phyloP scores from a whole-genome alignment of 2,113 vertebrate genomes.

The Picathartes gymnocephalus region DNA sequence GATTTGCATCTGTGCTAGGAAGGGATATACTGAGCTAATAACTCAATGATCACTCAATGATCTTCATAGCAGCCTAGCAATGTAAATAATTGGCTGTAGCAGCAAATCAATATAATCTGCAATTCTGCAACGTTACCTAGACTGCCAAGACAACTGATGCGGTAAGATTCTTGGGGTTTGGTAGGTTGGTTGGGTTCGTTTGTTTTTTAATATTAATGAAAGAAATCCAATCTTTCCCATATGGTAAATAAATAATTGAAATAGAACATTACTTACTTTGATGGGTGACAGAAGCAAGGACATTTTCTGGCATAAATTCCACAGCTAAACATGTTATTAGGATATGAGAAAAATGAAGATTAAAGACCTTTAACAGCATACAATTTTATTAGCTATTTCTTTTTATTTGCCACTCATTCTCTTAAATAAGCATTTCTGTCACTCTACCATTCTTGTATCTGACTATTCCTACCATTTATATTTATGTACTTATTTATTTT shows the following conservation, averaged over 20 bases:
- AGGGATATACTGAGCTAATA: neutral
- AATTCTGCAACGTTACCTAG: neutral
- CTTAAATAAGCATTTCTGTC: neutral
- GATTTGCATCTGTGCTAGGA: neutral
- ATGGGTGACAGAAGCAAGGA: neutral
- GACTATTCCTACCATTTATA: rapidly evolving
- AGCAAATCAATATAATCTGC: neutral
- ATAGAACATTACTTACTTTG: neutral
- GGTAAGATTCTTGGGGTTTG: neutral
- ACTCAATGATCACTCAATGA: neutral
- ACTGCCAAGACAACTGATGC: neutral
- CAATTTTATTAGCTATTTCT: neutral
- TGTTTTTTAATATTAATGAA: neutral
- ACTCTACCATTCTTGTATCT: neutral
- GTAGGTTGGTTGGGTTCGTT: neutral
- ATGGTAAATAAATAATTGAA: neutral
- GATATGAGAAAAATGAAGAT: neutral
- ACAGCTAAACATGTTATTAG: neutral
- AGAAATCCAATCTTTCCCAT: neutral
- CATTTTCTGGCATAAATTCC: neutral
- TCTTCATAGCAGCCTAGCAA: neutral
- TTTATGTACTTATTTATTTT: neutral
- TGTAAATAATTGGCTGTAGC: neutral
- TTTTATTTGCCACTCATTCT: neutral
- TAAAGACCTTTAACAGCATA: neutral